A percentile compares a stretch with the other conserved stretches of the same genome.
These are phyloP conservation scores for Thera obeliscata DNA, from an alignment of 2,888 invertebrate species.

Conservation along the genomic window DNA sequence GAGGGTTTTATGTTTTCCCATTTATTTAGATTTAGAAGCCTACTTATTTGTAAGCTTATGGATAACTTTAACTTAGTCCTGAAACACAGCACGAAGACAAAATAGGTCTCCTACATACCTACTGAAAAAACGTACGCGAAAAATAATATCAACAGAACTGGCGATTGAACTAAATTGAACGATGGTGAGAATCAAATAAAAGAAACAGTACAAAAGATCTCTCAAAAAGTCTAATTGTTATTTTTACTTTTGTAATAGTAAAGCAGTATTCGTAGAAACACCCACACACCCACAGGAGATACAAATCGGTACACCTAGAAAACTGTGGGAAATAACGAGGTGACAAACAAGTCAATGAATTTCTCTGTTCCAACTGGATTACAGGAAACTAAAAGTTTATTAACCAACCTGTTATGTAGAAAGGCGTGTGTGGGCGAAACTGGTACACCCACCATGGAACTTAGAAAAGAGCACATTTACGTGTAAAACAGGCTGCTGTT, in stretches of 20 bases:
- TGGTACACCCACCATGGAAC: conserved; percentile 52
- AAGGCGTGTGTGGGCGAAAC: conserved; percentile 65
- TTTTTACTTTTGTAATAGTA: not conserved
- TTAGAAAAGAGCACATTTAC: conserved; percentile 29
- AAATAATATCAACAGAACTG: not conserved
- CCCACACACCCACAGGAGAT: too few relatives aligned
- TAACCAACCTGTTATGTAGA: conserved; percentile 61
- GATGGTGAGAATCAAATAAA: not conserved
- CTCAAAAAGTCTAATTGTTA: not conserved
- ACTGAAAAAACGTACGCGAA: not conserved
- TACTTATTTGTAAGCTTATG: too few relatives aligned
- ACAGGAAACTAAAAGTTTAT: conserved; percentile 36
- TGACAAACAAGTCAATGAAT: conserved; percentile 26
- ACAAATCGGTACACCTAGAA: not conserved
- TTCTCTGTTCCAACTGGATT: conserved; percentile 26
- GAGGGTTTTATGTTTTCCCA: conserved; percentile 12
- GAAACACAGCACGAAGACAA: not conserved
- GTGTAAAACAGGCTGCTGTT: conserved; percentile 4
- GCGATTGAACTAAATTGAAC: not conserved
- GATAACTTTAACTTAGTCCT: too few relatives aligned
- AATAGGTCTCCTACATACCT: not conserved
- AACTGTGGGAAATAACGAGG: conserved; percentile 4
- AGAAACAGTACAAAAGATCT: not conserved
- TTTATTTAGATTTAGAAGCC: conserved; percentile 9
- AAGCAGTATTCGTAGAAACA: not conserved